phyloP scores from a whole-genome alignment of 2,113 vertebrate species.

The Callithrix jacchus region DNA sequence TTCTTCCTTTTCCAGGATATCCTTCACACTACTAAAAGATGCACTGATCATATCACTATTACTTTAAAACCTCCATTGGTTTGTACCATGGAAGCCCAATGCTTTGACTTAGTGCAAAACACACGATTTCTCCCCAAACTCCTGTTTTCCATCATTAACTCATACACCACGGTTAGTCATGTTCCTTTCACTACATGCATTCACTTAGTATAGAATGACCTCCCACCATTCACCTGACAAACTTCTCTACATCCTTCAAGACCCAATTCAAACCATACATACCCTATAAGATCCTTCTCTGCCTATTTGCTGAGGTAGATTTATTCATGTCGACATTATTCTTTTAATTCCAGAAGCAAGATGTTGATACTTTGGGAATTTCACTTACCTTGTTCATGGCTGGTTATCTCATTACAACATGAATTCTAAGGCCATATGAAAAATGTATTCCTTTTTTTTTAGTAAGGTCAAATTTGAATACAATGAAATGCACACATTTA shows the following conservation, averaged over 20 bases:
- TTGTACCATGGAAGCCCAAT: neutral
- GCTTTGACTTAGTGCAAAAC: neutral
- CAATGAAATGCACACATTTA: neutral
- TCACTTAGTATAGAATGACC: neutral
- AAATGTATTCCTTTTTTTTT: neutral
- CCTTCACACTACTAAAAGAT: neutral
- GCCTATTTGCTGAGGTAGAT: neutral
- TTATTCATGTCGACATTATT: neutral
- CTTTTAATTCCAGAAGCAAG: neutral
- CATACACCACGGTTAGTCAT: neutral
- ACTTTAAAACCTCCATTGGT: neutral
- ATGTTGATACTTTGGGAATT: neutral
- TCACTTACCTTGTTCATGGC: neutral
- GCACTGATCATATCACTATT: neutral
- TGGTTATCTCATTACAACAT: neutral
- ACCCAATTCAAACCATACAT: neutral
- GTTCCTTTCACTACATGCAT: neutral
- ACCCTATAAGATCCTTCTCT: neutral
- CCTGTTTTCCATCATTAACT: neutral
- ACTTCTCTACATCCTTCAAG: neutral
- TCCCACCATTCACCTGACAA: neutral
- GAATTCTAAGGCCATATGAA: neutral
- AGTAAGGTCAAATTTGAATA: neutral
- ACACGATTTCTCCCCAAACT: neutral
- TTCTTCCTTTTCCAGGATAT: neutral